Evolutionary conservation across 1,140 invertebrate species (phyloP).

Genomic region (Eumaeus atala): DNA sequence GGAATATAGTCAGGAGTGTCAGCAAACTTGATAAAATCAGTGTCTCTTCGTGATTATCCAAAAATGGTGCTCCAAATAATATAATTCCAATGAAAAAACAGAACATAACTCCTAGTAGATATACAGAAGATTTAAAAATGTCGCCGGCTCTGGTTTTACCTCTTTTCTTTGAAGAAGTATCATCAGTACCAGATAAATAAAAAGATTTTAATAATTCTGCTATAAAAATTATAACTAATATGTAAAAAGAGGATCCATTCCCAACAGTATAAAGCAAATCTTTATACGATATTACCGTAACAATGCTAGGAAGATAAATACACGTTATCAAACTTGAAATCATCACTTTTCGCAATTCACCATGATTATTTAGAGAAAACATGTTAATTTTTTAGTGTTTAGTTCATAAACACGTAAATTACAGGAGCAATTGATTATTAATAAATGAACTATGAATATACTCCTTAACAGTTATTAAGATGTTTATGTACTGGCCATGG

Average conservation of each 20-base stretch:
- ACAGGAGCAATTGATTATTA: too few species aligned
- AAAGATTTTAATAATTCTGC: constrained; percentile 60
- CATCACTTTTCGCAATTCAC: constrained; percentile 51
- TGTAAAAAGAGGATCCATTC: constrained; percentile 56
- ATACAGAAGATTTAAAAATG: constrained; percentile 45
- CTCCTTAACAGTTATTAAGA: too few species aligned
- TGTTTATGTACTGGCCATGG: too few species aligned
- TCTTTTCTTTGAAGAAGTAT: constrained; percentile 39
- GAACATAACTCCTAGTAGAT: constrained; percentile 51
- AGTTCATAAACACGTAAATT: too few species aligned
- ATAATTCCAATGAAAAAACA: constrained; percentile 78
- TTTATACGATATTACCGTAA: constrained; percentile 60
- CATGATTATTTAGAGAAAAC: constrained; percentile 52
- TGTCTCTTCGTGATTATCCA: constrained; percentile 80
- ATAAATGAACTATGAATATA: too few species aligned
- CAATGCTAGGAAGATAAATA: constrained; percentile 63
- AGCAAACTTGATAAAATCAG: constrained; percentile 81
- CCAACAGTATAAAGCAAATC: constrained; percentile 63
- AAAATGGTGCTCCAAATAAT: constrained; percentile 84
- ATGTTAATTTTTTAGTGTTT: constrained; percentile 19
- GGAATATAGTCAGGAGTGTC: constrained; percentile 79
- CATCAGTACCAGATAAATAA: constrained; percentile 46
- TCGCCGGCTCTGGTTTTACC: constrained; percentile 47
- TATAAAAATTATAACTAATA: constrained; percentile 54
- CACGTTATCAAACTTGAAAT: constrained; percentile 58